Evolutionary conservation across 2,113 vertebrate species (phyloP).

Genomic region (Tenebrosternarchus preto): DNA sequence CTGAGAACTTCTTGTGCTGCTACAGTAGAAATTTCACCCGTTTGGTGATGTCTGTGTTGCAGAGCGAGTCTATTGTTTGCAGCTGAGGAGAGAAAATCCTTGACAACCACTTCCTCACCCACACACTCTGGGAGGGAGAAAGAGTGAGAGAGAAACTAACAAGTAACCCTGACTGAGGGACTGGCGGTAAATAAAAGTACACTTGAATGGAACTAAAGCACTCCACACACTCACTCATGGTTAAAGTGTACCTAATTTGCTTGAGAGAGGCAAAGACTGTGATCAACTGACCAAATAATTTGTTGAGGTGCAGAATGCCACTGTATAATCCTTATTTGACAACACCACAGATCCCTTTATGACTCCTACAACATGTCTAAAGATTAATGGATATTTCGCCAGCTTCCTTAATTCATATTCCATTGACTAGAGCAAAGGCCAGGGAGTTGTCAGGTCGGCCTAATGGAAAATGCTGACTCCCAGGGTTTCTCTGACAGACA

Average conservation of each 20-base stretch:
- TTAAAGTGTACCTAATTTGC: slow-evolving; percentile 39
- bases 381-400: slow-evolving; percentile 4
- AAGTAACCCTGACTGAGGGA: slow-evolving; percentile 37
- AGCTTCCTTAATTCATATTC: slow-evolving; percentile 20
- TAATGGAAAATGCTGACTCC: slow-evolving; percentile 24
- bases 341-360: neutral
- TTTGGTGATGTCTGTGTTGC: slow-evolving; percentile 54
- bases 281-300: slow-evolving; percentile 25
- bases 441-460: neutral
- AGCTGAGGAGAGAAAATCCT: slow-evolving; percentile 52
- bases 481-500: slow-evolving; percentile 28
- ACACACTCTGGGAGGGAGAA: slow-evolving; percentile 39
- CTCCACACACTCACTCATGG: slow-evolving; percentile 29
- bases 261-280: slow-evolving; percentile 1
- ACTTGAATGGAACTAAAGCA: slow-evolving; percentile 47
- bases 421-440: slow-evolving; percentile 4
- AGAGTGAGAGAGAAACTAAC: slow-evolving; percentile 42
- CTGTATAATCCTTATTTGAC: neutral
- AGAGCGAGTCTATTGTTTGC: slow-evolving; percentile 65
- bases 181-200: slow-evolving; percentile 48
- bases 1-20: neutral
- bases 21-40: slow-evolving; percentile 57
- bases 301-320: slow-evolving; percentile 13
- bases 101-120: slow-evolving; percentile 52
- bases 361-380: neutral